These are phyloP conservation scores for Sebastes flavidus DNA, from an alignment of 2,797 vertebrate genomes.

Conservation along the genomic window DNA sequence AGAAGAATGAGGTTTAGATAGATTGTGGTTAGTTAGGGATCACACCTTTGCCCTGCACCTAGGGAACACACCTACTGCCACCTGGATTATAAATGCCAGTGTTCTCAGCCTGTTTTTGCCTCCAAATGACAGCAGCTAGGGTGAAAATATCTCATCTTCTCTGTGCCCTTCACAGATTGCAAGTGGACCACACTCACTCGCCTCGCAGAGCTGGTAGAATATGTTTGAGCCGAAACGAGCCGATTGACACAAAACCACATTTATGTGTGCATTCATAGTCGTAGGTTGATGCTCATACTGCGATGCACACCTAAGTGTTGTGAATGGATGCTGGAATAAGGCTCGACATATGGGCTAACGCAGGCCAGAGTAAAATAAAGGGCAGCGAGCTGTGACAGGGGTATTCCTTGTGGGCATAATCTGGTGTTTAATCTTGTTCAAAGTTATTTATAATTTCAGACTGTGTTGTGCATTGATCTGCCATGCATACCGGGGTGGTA, in stretches of 20 bases:
- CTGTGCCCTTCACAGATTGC: slow-evolving; percentile 57
- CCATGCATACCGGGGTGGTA: slow-evolving; percentile 44
- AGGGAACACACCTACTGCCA: no score
- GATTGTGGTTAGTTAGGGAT: slow-evolving; percentile 11
- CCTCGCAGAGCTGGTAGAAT: slow-evolving; percentile 3
- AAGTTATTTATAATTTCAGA: slow-evolving; percentile 47
- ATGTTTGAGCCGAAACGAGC: slow-evolving; percentile 31
- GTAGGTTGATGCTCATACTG: not conserved
- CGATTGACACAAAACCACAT: slow-evolving; percentile 23
- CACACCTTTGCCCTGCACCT: not conserved
- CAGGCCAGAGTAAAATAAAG: slow-evolving; percentile 48
- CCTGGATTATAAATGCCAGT: not conserved
- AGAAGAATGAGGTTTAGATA: not conserved
- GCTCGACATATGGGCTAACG: slow-evolving; percentile 25
- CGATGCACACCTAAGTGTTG: not conserved
- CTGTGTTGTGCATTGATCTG: slow-evolving; percentile 30
- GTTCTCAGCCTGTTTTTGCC: slow-evolving; percentile 27
- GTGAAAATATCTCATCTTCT: slow-evolving; percentile 43
- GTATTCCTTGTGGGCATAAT: slow-evolving; percentile 42
- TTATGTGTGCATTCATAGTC: slow-evolving; percentile 27
- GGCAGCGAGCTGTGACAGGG: slow-evolving; percentile 58
- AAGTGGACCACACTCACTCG: slow-evolving; percentile 24
- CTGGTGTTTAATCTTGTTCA: slow-evolving; percentile 54
- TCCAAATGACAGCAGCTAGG: slow-evolving; percentile 28
- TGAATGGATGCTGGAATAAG: slow-evolving; percentile 24